A percentile compares a stretch with the other conserved stretches of the same genome.
Evolutionary conservation across 2,113 vertebrate species (phyloP).

Genomic region (Rhynchopsitta pachyrhyncha): DNA sequence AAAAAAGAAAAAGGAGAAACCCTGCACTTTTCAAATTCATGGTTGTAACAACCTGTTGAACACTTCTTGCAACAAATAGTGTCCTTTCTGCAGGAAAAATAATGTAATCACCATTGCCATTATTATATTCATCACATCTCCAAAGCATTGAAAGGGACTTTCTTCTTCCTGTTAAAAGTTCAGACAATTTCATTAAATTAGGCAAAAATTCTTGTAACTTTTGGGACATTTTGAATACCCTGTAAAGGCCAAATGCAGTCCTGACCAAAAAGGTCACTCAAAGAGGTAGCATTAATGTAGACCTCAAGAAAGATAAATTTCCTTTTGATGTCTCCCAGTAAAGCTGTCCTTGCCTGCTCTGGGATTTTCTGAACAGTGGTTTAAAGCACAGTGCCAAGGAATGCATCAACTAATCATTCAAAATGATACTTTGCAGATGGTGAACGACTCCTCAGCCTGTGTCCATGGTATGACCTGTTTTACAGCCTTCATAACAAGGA

Average conservation of each 20-base stretch:
- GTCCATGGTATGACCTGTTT: not conserved
- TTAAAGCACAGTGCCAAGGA: not conserved
- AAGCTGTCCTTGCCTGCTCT: not conserved
- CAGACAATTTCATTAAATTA: not conserved
- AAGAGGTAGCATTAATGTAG: not conserved
- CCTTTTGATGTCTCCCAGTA: not conserved
- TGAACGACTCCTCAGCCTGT: not conserved
- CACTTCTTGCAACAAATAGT: not conserved
- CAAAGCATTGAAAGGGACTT: not conserved
- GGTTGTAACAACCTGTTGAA: slow-evolving; percentile 15
- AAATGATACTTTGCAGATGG: not conserved
- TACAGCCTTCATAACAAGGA: not conserved
- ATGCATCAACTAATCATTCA: not conserved
- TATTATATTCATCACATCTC: not conserved
- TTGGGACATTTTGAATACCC: not conserved
- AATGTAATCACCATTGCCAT: not conserved
- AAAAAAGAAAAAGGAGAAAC: not conserved
- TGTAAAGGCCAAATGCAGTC: not conserved
- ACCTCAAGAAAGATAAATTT: not conserved
- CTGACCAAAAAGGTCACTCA: not conserved
- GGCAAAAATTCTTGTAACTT: not conserved
- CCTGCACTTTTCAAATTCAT: not conserved
- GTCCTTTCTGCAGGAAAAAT: not conserved
- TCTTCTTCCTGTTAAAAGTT: not conserved
- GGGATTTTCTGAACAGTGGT: not conserved